Percentiles rank a stretch among this genome's conserved stretches.
Conservation (phyloP, 2,797 vertebrate genomes). For the Alfaro cultratus region DNA sequence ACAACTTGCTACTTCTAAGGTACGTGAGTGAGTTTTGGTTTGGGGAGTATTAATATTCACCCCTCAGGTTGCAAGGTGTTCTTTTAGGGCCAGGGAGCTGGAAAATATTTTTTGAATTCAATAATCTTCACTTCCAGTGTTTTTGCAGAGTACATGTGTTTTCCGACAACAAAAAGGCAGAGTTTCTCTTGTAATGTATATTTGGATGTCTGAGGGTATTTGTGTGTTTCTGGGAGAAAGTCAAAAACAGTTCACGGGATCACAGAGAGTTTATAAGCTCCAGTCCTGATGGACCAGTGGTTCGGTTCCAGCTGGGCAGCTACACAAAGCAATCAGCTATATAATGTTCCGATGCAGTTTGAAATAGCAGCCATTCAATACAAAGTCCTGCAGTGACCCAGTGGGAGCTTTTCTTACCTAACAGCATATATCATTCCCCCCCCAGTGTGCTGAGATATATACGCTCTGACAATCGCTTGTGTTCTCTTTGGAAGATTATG, state of each 20-base stretch:
- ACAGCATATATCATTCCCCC: conserved; percentile 28
- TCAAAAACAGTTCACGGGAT: conserved; percentile 37
- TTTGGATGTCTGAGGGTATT: conserved; percentile 17
- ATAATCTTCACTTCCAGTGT: neutral
- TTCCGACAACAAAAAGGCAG: neutral
- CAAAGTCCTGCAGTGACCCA: conserved; percentile 41
- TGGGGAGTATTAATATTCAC: neutral
- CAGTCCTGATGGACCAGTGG: conserved; percentile 22
- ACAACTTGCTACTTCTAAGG: neutral
- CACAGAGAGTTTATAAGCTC: conserved; percentile 21
- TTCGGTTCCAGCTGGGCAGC: conserved; percentile 48
- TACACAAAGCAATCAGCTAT: conserved; percentile 52
- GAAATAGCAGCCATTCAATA: conserved; percentile 51
- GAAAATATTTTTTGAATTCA: conserved; percentile 2
- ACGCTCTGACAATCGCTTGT: conserved; percentile 34
- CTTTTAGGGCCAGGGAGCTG: neutral
- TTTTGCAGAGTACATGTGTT: neutral
- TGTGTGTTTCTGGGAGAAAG: conserved; percentile 12
- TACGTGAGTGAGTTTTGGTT: conserved; percentile 8
- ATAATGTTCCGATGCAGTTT: conserved; percentile 55
- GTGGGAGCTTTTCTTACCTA: conserved; percentile 38
- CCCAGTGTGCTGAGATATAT: conserved; percentile 29
- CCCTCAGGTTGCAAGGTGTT: neutral
- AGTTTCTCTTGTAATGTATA: conserved; percentile 6
- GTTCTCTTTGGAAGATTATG: conserved; percentile 61